Evolutionary conservation across 2,888 invertebrate species (phyloP).

Genomic region (Meghimatium bilineatum): DNA sequence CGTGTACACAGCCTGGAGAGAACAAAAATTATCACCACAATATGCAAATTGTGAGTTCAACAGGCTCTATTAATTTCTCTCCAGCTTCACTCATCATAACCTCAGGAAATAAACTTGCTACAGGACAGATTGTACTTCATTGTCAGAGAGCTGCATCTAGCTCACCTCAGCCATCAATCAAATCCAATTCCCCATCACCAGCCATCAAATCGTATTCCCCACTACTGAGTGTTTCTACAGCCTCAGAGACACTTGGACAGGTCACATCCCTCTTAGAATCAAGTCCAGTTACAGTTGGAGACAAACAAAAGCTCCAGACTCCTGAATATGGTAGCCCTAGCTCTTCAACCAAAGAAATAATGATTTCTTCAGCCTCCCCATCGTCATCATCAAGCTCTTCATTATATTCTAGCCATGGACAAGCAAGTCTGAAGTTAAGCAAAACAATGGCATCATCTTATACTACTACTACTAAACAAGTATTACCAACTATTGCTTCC

Average conservation of each 20-base stretch:
- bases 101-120: constrained; percentile 22
- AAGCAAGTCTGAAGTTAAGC: constrained; percentile 19
- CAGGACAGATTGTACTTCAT: constrained; percentile 29
- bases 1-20: background rate
- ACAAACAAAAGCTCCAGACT: constrained; percentile 2
- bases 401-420: constrained; percentile 21
- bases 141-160: background rate
- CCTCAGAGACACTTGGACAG: constrained; percentile 66
- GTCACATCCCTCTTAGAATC: constrained; percentile 68
- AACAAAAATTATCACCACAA: constrained; percentile 11
- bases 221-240: constrained; percentile 25
- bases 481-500: constrained; percentile 65
- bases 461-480: constrained; percentile 65
- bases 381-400: constrained; percentile 35
- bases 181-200: constrained; percentile 16
- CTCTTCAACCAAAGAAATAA: background rate
- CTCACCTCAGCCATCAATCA: constrained; percentile 12
- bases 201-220: background rate
- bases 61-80: background rate
- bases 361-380: background rate
- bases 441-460: constrained; percentile 58
- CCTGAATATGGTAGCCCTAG: background rate
- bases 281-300: constrained; percentile 55
- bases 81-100: constrained; percentile 30
- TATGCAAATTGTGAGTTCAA: background rate